Conservation (phyloP, 2,797 vertebrate species). For the Odontamblyopus rebecca region DNA sequence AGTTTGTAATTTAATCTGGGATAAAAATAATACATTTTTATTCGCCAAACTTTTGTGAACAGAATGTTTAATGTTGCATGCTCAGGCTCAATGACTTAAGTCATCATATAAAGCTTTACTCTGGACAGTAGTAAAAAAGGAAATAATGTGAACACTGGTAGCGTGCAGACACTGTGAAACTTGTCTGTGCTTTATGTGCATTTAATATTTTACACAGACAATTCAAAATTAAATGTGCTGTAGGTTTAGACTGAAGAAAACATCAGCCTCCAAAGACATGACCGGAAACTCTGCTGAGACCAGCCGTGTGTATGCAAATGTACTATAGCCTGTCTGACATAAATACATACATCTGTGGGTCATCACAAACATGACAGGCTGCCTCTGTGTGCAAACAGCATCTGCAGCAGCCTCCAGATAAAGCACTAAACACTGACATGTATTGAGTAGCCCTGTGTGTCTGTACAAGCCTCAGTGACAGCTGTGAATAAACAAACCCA, state of each 20-base stretch:
- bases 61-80: not conserved
- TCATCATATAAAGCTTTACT: constrained; percentile 10
- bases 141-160: not conserved
- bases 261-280: constrained; percentile 1
- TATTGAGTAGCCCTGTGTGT: constrained; percentile 9
- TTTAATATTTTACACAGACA: constrained; percentile 22
- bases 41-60: not conserved
- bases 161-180: constrained; percentile 8
- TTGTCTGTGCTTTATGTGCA: constrained; percentile 13
- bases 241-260: constrained; percentile 13
- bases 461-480: constrained; percentile 16
- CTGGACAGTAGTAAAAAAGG: constrained; percentile 11
- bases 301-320: constrained; percentile 5
- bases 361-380: not conserved
- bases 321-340: not conserved
- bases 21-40: not conserved
- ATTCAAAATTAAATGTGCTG: constrained; percentile 25
- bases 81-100: constrained; percentile 5
- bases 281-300: not conserved
- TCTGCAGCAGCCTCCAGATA: not conserved
- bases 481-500: constrained; percentile 28
- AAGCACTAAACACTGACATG: constrained; percentile 9
- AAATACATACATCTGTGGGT: not conserved
- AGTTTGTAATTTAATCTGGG: not conserved
- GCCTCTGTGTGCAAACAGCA: not conserved